These are phyloP conservation scores for Nibea coibor DNA, from an alignment of 2,113 vertebrate species.

Conservation along the genomic window DNA sequence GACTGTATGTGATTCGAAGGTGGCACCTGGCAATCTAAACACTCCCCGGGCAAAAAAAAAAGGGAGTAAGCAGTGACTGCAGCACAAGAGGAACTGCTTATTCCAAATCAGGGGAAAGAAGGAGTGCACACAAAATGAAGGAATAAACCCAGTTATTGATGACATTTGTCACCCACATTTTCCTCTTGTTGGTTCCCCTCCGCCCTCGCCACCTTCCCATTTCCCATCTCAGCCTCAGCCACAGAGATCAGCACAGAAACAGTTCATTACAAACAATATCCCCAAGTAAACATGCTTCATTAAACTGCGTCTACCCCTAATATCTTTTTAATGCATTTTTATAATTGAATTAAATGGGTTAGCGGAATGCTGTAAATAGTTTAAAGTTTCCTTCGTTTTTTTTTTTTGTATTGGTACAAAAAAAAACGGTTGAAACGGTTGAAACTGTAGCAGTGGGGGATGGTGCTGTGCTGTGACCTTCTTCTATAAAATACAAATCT, in stretches of 20 bases:
- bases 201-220: slow-evolving; percentile 39
- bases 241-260: slow-evolving; percentile 80
- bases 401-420: slow-evolving; percentile 52
- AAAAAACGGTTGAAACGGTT: too few relatives aligned
- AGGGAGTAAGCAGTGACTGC: neutral
- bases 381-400: slow-evolving; percentile 39
- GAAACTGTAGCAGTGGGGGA: slow-evolving; percentile 61
- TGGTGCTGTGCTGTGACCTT: slow-evolving; percentile 52
- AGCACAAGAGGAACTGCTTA: neutral
- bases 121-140: neutral
- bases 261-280: slow-evolving; percentile 88
- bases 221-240: slow-evolving; percentile 68
- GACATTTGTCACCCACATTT: slow-evolving; percentile 64
- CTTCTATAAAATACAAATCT: slow-evolving; percentile 57
- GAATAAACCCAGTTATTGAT: slow-evolving; percentile 28
- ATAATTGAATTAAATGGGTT: slow-evolving; percentile 89
- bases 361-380: slow-evolving; percentile 82
- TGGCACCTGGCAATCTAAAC: neutral
- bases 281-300: slow-evolving; percentile 88
- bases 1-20: neutral
- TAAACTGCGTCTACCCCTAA: slow-evolving; percentile 85
- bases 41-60: slow-evolving; percentile 9
- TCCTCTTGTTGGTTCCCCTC: slow-evolving; percentile 33
- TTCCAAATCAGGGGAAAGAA: neutral
- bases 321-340: slow-evolving; percentile 90